phyloP scores from a whole-genome alignment of 2,113 vertebrate species.

The Eurypyga helias region DNA sequence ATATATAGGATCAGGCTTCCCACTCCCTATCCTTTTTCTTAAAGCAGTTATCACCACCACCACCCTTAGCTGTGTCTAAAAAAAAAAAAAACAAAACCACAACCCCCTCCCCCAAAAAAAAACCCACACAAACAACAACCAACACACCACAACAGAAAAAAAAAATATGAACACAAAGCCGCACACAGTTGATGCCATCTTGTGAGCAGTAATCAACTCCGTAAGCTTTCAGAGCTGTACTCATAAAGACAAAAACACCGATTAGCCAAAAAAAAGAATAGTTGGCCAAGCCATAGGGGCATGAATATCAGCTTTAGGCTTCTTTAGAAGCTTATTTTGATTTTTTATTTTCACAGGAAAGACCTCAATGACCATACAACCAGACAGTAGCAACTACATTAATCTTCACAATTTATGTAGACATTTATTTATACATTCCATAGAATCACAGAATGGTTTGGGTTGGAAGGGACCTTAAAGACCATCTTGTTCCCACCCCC shows the following conservation, averaged over 20 bases:
- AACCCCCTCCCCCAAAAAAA: too few relatives aligned
- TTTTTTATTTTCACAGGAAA: not conserved
- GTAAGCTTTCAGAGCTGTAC: not conserved
- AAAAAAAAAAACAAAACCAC: not conserved
- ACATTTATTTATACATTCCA: not conserved
- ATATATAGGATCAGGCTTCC: not conserved
- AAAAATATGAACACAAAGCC: too few relatives aligned
- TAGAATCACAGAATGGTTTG: too few relatives aligned
- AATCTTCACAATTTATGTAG: not conserved
- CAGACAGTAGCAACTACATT: not conserved
- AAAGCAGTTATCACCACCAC: not conserved
- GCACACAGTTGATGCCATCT: not conserved
- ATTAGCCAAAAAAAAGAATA: not conserved
- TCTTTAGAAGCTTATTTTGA: not conserved
- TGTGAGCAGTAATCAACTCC: not conserved
- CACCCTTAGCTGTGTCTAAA: not conserved
- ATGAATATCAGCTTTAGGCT: not conserved
- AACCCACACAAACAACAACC: too few relatives aligned
- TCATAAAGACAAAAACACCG: not conserved
- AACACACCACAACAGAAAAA: too few relatives aligned
- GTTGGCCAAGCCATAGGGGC: not conserved
- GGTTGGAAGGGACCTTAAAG: too few relatives aligned
- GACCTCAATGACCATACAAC: not conserved
- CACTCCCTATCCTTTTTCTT: not conserved
- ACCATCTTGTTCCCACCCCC: too few relatives aligned